A percentile compares a stretch with the other conserved stretches of the same genome.
These are phyloP conservation scores for Pheosia tremula DNA, from an alignment of 2,888 invertebrate species.

Conservation along the genomic window DNA sequence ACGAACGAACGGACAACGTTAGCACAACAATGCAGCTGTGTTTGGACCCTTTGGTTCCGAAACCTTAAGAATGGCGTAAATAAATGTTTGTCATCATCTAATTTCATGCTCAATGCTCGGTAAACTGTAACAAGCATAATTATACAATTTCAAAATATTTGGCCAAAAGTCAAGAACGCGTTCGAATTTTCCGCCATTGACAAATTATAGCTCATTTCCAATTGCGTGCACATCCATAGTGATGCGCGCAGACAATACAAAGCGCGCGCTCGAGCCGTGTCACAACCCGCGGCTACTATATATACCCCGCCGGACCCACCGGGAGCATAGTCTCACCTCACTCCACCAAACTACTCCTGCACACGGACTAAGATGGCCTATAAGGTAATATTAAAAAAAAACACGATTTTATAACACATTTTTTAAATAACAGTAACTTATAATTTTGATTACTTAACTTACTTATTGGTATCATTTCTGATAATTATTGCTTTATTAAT, in stretches of 20 bases:
- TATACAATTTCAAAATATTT: slow-evolving; percentile 62
- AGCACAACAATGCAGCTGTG: too few relatives aligned
- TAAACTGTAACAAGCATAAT: background rate
- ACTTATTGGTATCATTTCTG: background rate
- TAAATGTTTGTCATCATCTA: background rate
- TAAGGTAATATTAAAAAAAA: slow-evolving; percentile 61
- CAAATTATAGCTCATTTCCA: slow-evolving; percentile 78
- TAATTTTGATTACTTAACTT: background rate
- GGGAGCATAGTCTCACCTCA: slow-evolving; percentile 73
- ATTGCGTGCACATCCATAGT: slow-evolving; percentile 77
- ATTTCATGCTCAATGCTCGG: background rate
- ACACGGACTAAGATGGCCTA: slow-evolving; percentile 69
- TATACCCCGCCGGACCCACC: slow-evolving; percentile 62
- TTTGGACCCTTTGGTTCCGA: too few relatives aligned
- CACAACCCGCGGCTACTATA: slow-evolving; percentile 71
- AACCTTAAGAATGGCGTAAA: too few relatives aligned
- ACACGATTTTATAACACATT: background rate
- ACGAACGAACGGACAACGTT: too few relatives aligned
- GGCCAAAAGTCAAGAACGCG: slow-evolving; percentile 75
- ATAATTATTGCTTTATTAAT: too few relatives aligned
- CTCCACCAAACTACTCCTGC: slow-evolving; percentile 61
- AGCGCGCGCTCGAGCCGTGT: slow-evolving; percentile 71
- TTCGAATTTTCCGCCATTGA: slow-evolving; percentile 76
- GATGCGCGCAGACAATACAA: slow-evolving; percentile 75
- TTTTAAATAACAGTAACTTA: background rate